Conservation (phyloP, 2,888 invertebrate genomes). For the Molorchus minor region DNA sequence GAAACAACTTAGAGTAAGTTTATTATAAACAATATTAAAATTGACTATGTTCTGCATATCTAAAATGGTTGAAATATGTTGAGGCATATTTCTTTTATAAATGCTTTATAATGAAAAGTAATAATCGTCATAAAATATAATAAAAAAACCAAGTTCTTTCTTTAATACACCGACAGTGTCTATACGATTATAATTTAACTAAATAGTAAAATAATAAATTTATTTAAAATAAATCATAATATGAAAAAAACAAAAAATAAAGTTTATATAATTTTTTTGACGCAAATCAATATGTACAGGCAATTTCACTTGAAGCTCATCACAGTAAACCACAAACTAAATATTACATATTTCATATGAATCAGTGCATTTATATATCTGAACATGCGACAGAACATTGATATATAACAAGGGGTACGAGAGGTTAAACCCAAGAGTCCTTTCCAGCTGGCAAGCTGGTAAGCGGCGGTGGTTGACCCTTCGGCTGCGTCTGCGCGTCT, state of each 20-base stretch:
- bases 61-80: slow-evolving; percentile 55
- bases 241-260: slow-evolving; percentile 51
- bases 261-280: slow-evolving; percentile 56
- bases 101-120: slow-evolving; percentile 40
- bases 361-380: slow-evolving; percentile 60
- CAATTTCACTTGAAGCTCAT: slow-evolving; percentile 62
- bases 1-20: slow-evolving; percentile 56
- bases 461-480: slow-evolving; percentile 43
- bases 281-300: slow-evolving; percentile 61
- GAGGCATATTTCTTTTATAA: slow-evolving; percentile 47
- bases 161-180: slow-evolving; percentile 57
- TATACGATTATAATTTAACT: slow-evolving; percentile 59
- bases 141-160: slow-evolving; percentile 54
- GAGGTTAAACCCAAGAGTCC: slow-evolving; percentile 62
- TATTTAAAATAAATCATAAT: slow-evolving; percentile 57
- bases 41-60: slow-evolving; percentile 59
- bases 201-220: slow-evolving; percentile 54
- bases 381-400: slow-evolving; percentile 61
- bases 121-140: slow-evolving; percentile 49
- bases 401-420: slow-evolving; percentile 54
- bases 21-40: slow-evolving; percentile 62
- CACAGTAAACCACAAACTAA: slow-evolving; percentile 63
- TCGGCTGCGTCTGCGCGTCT: slow-evolving; percentile 46
- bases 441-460: slow-evolving; percentile 58
- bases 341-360: slow-evolving; percentile 61